Evolutionary conservation across 2,888 invertebrate genomes (phyloP), one percentile per base, ranked within the genome.

Genomic region (Cheilosia urbana): DNA sequence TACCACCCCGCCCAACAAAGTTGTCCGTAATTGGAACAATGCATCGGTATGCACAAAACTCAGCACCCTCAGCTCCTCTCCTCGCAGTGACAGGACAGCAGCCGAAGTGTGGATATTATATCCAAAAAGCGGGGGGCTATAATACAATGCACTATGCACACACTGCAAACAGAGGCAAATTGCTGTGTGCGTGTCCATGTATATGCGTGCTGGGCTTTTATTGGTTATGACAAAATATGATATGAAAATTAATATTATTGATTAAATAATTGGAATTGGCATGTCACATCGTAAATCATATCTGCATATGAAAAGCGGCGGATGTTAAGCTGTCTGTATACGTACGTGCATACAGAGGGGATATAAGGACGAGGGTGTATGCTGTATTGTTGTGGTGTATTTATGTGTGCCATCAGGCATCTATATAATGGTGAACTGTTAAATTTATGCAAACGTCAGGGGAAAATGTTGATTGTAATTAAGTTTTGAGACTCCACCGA

Each of bases 181-280:
- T 21, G 68, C 19, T 76, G 37, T 55, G 40, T 82, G 65, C 49
- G 68, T 75, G 73, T 19, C 30, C 30, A 17, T 63, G 62, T 69
- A 69, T 75, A 73, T 73, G 89, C 89, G 90, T 90, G 90, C 90
- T 90, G 89, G 84, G 88, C 90, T 90, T 91, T 91, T 92, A 92
- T 92, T 91, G 92, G 90, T 90, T 90, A 89, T 91, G 92, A 92
- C 92, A 92, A 91, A 92, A 91, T 91, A 91, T 91, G 91, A 92
- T 91, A 91, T 90, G 91, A 91, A 92, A 92, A 92, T 92, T 92
- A 92, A 92, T 92, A 91, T 91, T 92, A 92, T 91, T 92, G 92
- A 92, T 92, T 92, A 91, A 91, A 91, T 92, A 92, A 92, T 92
- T 92, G 92, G 91, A 92, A 91, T 90, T 90, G 91, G 90, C 91